A percentile compares a stretch with the other conserved stretches of the same genome.
Conservation (phyloP, 2,113 vertebrate species). For the Motacilla alba region DNA sequence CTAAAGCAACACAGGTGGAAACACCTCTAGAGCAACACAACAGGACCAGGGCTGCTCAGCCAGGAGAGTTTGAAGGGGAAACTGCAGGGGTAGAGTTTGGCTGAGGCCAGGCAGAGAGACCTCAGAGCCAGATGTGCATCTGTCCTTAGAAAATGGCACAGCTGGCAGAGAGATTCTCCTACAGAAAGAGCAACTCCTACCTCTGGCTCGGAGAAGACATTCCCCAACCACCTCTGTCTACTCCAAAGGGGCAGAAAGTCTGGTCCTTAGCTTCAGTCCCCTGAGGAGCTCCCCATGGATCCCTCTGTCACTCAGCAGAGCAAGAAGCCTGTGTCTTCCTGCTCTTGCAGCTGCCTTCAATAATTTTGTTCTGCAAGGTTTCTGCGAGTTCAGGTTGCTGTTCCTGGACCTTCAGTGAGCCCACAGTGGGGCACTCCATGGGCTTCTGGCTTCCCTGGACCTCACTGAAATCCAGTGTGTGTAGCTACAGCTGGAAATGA, state of each 20-base stretch:
- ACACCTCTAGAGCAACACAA: too few relatives aligned
- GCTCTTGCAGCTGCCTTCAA: not conserved
- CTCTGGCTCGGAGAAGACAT: not conserved
- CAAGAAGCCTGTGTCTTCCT: not conserved
- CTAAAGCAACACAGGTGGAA: not conserved
- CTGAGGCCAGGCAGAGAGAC: not conserved
- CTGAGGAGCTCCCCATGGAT: not conserved
- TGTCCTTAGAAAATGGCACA: not conserved
- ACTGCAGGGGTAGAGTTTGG: not conserved
- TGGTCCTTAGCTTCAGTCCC: not conserved
- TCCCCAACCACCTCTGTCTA: not conserved
- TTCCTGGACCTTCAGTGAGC: not conserved
- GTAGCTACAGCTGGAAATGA: not conserved
- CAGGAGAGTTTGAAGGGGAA: not conserved
- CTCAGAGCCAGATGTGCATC: not conserved
- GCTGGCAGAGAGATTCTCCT: not conserved
- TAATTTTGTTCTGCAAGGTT: not conserved
- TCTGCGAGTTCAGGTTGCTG: not conserved
- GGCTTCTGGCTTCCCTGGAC: not conserved
- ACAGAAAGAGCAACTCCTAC: not conserved
- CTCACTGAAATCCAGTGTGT: not conserved
- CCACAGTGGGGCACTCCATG: not conserved
- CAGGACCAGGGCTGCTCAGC: not conserved
- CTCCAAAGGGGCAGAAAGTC: not conserved
- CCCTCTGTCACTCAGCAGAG: not conserved